Evolutionary conservation across 2,888 invertebrate genomes (phyloP), one percentile per base, ranked within the genome.

Genomic region (Doris montereyensis): DNA sequence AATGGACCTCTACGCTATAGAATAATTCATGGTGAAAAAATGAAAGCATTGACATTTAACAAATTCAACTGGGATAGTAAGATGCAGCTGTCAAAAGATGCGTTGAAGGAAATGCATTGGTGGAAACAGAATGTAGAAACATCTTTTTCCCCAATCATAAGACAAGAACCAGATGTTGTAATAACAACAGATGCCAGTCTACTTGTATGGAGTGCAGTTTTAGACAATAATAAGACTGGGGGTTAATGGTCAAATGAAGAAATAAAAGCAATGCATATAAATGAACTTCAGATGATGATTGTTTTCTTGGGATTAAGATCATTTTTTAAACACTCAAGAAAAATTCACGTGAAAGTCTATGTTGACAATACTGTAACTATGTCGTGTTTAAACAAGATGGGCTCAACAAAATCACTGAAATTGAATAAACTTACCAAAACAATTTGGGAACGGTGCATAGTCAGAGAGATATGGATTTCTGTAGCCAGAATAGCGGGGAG

Each of bases 301-400:
- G 52, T n/a, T 3, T 72, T 2, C 4, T 28, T 72, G 21, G 2
- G 41, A 2, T 4, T 58, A 4, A 58, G 58, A 65, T 52, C 79
- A 8, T n/a, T 62, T 4, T 21, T 72, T 71, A 35, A 28, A 26
- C 28, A 67, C 26, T 5, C 3, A 17, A 21, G 28, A 13, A 28
- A 17, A 8, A 28, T 2, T 21, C 76, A 80, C 30, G 58, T 80
- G 1, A 34, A 58, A 52, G 13, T 77, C 2, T 26, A 72, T 24
- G 28, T 57, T 17, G 76, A 80, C 58, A 80, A 76, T 35, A 72
- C 76, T n/a, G 75, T 71, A 13, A 73, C 70, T 10, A 30, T 76
- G 34, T n/a, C 76, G 34, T 76, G 72, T 30, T 41, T 72, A 10
- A 80, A 76, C 34, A 52, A 80, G 21, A 77, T 80, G 76, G 80